A percentile compares a stretch with the other conserved stretches of the same genome.
These are phyloP conservation scores for Poecilobothrus nobilitatus DNA, from an alignment of 2,888 invertebrate genomes.

Conservation along the genomic window DNA sequence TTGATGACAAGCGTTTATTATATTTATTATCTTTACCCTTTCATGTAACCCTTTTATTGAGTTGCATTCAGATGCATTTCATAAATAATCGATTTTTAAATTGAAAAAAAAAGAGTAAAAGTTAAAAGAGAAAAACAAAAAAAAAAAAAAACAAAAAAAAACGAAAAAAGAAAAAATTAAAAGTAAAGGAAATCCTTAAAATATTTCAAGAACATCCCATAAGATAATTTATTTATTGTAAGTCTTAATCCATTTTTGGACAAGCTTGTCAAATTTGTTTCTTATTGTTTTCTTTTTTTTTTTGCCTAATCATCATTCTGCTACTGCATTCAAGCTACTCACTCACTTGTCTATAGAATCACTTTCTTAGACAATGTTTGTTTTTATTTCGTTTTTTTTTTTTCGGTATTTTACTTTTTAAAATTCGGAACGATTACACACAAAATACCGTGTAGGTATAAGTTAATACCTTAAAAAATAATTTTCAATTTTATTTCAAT, in stretches of 20 bases:
- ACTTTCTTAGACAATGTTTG: background rate
- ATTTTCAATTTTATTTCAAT: background rate
- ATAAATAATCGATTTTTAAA: too few relatives aligned
- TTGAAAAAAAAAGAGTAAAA: too few relatives aligned
- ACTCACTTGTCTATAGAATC: background rate
- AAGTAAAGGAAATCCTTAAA: too few relatives aligned
- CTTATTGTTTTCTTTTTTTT: background rate
- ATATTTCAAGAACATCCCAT: too few relatives aligned
- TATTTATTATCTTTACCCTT: background rate
- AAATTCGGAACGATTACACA: background rate
- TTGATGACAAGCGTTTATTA: background rate
- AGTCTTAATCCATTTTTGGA: background rate
- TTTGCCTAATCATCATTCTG: background rate
- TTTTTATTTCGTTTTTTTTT: background rate
- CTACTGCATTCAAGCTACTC: background rate
- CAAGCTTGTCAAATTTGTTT: background rate
- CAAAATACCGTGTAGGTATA: background rate
- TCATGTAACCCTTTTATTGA: background rate
- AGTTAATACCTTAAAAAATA: background rate
- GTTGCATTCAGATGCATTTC: too few relatives aligned
- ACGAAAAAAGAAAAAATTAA: too few relatives aligned
- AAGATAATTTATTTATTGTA: background rate
- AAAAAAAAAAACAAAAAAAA: too few relatives aligned
- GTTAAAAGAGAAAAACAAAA: too few relatives aligned
- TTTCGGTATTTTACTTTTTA: background rate